These are phyloP conservation scores for Gisinianus flammeolus DNA, from an alignment of 2,888 invertebrate species.

Conservation along the genomic window DNA sequence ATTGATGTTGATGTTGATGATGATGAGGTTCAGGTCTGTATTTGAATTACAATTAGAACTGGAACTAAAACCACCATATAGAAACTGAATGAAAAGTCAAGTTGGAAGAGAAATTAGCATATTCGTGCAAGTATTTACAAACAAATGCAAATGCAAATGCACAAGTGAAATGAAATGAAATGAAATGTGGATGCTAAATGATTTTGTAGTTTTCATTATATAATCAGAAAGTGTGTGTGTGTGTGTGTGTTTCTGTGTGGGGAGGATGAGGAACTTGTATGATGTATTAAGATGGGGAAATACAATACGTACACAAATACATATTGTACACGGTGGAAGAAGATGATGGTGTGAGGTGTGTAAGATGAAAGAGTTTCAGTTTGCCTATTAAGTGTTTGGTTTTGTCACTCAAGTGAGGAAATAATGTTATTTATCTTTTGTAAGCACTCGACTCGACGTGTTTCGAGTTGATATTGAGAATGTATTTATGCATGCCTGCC, in stretches of 20 bases:
- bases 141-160: background rate
- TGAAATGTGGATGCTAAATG: background rate
- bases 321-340: background rate
- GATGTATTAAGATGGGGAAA: background rate
- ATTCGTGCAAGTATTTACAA: no score
- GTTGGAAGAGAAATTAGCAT: no score
- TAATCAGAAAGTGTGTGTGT: no score
- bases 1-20: background rate
- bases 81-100: no score
- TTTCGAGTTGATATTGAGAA: slow-evolving; percentile 19
- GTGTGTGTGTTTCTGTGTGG: no score
- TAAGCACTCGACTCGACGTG: background rate
- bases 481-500: slow-evolving; percentile 22
- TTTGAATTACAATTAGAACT: background rate
- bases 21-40: background rate
- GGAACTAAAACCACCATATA: no score
- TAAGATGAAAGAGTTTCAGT: slow-evolving; percentile 23
- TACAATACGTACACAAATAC: background rate
- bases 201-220: no score
- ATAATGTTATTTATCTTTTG: slow-evolving; percentile 20
- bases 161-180: background rate
- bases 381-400: slow-evolving; percentile 31
- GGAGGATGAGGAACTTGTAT: background rate
- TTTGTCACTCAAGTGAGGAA: slow-evolving; percentile 28
- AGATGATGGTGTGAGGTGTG: background rate